Evolutionary conservation across 2,888 invertebrate genomes (phyloP).

Genomic region (Dendrolimus pini): DNA sequence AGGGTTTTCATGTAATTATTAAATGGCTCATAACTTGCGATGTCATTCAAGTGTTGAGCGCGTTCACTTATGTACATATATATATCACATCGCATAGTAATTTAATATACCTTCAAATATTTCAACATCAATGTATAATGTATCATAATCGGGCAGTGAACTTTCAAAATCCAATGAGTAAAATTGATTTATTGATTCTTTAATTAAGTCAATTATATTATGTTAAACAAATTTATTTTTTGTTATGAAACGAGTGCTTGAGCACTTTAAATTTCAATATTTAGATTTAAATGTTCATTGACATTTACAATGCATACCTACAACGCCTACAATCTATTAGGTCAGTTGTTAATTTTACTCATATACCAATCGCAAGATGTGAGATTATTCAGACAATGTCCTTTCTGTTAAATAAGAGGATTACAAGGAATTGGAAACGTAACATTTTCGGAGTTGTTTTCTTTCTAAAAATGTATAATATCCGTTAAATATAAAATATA

Average conservation of each 20-base stretch:
- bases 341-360: too few species aligned
- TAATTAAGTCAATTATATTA: neutral
- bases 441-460: too few species aligned
- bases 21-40: constrained; percentile 18
- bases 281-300: neutral
- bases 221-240: neutral
- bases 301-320: neutral
- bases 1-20: constrained; percentile 29
- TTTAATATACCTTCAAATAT: constrained; percentile 14
- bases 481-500: too few species aligned
- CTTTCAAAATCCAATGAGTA: neutral
- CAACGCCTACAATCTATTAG: too few species aligned
- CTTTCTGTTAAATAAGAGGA: too few species aligned
- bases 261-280: neutral
- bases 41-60: constrained; percentile 14
- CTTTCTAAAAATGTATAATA: too few species aligned
- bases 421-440: too few species aligned
- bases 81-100: constrained; percentile 28
- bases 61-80: constrained; percentile 13
- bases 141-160: neutral
- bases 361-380: too few species aligned
- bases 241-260: neutral
- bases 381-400: too few species aligned
- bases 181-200: neutral
- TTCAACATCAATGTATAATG: neutral